A percentile compares a stretch with the other conserved stretches of the same genome.
phyloP scores from a whole-genome alignment of 2,113 vertebrate species.

The Onychostoma macrolepis region DNA sequence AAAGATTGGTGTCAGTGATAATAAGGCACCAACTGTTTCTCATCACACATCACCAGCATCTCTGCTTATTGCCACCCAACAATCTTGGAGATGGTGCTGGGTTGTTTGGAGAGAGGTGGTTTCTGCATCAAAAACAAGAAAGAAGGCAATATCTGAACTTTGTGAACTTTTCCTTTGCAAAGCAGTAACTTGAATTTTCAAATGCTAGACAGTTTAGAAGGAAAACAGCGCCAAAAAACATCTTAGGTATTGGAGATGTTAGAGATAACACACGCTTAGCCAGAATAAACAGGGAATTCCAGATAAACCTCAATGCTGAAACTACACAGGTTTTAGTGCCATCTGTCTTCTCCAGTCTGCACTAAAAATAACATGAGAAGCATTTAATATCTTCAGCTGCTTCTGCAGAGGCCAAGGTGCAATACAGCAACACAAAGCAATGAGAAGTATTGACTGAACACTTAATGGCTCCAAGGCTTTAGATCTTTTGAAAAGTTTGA shows the following conservation, averaged over 20 bases:
- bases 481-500: not conserved
- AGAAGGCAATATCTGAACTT: not conserved
- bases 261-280: not conserved
- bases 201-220: not conserved
- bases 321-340: slow-evolving; percentile 5
- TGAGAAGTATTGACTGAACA: not conserved
- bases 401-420: not conserved
- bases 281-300: slow-evolving; percentile 6
- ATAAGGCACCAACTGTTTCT: not conserved
- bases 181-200: not conserved
- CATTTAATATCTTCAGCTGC: not conserved
- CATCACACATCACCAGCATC: not conserved
- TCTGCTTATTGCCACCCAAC: not conserved
- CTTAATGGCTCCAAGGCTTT: not conserved
- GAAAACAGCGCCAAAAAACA: not conserved
- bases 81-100: not conserved
- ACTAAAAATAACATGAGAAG: slow-evolving; percentile 24
- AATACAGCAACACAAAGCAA: not conserved
- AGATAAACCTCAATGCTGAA: not conserved
- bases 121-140: not conserved
- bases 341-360: slow-evolving; percentile 6
- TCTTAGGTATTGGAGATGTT: not conserved
- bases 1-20: not conserved
- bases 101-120: not conserved
- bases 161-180: not conserved